Evolutionary conservation across 1,140 invertebrate genomes (phyloP).

Genomic region (Drosophila mayri): DNA sequence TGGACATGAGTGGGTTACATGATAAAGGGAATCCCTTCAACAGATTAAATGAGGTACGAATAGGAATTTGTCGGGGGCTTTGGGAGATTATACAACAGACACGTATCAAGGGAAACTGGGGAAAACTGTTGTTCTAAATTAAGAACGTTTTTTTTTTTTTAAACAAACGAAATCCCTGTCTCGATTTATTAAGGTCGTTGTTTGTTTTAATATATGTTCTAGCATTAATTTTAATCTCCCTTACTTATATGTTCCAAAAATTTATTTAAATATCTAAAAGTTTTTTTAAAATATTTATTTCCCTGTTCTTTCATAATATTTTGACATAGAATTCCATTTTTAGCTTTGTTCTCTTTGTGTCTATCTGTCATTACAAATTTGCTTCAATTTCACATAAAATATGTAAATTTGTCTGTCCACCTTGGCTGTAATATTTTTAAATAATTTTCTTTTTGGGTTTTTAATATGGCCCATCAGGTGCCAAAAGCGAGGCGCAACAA

Average conservation of each 20-base stretch:
- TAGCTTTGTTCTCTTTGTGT: slow-evolving; percentile 57
- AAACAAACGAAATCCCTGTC: not conserved
- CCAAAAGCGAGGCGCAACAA: slow-evolving; percentile 78
- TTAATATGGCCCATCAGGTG: slow-evolving; percentile 79
- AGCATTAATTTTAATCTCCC: not conserved
- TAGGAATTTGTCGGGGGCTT: slow-evolving; percentile 34
- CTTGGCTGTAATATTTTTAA: slow-evolving; percentile 31
- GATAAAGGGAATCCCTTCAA: slow-evolving; percentile 34
- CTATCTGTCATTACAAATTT: slow-evolving; percentile 75
- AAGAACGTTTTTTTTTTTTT: not conserved
- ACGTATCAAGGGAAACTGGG: not conserved
- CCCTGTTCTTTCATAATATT: not conserved
- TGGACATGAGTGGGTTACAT: slow-evolving; percentile 56
- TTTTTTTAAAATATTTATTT: not conserved
- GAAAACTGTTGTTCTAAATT: slow-evolving; percentile 1
- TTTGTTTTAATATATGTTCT: not conserved
- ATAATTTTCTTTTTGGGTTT: slow-evolving; percentile 35
- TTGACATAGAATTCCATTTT: slow-evolving; percentile 11
- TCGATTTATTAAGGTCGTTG: slow-evolving; percentile 15
- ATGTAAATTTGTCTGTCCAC: slow-evolving; percentile 14
- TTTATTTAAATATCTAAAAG: not conserved
- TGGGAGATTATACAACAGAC: slow-evolving; percentile 5
- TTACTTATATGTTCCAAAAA: not conserved
- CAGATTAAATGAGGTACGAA: slow-evolving; percentile 30
- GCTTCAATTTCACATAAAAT: slow-evolving; percentile 66